Conservation (phyloP, 2,113 vertebrate genomes). For the Pomatostomus ruficeps region DNA sequence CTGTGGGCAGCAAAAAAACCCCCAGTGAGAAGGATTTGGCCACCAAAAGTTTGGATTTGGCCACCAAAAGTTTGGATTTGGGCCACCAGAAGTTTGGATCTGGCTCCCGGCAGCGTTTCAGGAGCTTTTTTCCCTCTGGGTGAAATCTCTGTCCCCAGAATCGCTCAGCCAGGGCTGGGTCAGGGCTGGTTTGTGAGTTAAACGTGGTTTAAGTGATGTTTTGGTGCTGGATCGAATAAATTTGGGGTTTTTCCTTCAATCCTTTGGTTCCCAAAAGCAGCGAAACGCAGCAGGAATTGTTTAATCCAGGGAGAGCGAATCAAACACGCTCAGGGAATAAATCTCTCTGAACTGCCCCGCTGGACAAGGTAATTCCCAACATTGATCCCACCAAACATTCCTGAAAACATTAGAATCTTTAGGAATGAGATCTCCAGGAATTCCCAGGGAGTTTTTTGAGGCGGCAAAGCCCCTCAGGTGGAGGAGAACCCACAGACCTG, state of each 20-base stretch:
- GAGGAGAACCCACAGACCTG: not conserved
- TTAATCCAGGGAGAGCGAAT: not conserved
- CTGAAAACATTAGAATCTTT: not conserved
- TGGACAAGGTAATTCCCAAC: not conserved
- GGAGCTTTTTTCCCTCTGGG: too few relatives aligned
- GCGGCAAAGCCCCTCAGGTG: not conserved
- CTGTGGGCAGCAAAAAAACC: conserved; percentile 60
- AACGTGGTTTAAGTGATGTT: not conserved
- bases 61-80: too few relatives aligned
- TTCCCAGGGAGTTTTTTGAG: too few relatives aligned
- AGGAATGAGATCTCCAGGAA: not conserved
- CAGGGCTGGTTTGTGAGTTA: not conserved
- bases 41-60: not conserved
- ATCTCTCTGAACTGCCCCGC: not conserved
- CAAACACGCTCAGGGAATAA: not conserved
- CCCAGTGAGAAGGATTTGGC: not conserved
- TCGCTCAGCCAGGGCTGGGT: too few relatives aligned
- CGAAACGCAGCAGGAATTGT: not conserved
- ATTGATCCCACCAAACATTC: not conserved
- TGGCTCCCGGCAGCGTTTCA: too few relatives aligned
- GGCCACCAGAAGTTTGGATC: too few relatives aligned
- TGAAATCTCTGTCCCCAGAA: not conserved
- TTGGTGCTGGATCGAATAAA: not conserved
- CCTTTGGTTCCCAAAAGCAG: not conserved
- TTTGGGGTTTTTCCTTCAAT: not conserved